Conservation (phyloP, 2,113 vertebrate genomes). For the Nerophis lumbriciformis region DNA sequence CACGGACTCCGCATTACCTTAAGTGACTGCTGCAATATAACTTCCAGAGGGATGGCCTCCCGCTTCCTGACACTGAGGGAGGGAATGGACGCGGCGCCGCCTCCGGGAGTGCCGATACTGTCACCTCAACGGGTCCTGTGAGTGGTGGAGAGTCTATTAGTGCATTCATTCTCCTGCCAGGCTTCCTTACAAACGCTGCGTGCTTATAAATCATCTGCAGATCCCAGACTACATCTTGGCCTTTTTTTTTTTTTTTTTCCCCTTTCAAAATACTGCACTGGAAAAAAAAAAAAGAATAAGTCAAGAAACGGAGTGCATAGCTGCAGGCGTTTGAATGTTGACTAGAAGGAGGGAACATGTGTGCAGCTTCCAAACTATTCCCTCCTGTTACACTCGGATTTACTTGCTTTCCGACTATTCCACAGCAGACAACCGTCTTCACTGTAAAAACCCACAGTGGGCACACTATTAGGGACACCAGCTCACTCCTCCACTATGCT, state of each 20-base stretch:
- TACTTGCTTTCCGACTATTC: no score
- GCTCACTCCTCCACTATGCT: no score
- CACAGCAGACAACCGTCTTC: no score
- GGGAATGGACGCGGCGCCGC: slow-evolving; percentile 53
- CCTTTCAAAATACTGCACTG: slow-evolving; percentile 1
- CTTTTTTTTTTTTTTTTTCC: background rate
- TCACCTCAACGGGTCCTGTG: slow-evolving; percentile 58
- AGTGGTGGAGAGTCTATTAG: slow-evolving; percentile 60
- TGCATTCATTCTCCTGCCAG: slow-evolving; percentile 53
- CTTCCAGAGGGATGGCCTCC: slow-evolving; percentile 56
- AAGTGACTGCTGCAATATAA: slow-evolving; percentile 70
- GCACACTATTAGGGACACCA: no score
- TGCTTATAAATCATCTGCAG: slow-evolving; percentile 36
- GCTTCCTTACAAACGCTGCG: slow-evolving; percentile 38
- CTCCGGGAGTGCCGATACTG: slow-evolving; percentile 57
- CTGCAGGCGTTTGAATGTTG: slow-evolving; percentile 19
- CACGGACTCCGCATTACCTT: slow-evolving; percentile 57
- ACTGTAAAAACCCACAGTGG: no score
- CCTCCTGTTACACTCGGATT: slow-evolving; percentile 32
- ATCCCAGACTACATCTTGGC: background rate
- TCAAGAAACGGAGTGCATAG: slow-evolving; percentile 1
- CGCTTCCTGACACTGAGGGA: slow-evolving; percentile 46
- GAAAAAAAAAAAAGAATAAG: background rate
- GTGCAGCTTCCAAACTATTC: slow-evolving; percentile 23
- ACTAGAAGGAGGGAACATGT: slow-evolving; percentile 9